A percentile compares a stretch with the other conserved stretches of the same genome.
These are phyloP conservation scores for Ceratoteleas bidentatus DNA, from an alignment of 1,140 invertebrate species.

Conservation along the genomic window DNA sequence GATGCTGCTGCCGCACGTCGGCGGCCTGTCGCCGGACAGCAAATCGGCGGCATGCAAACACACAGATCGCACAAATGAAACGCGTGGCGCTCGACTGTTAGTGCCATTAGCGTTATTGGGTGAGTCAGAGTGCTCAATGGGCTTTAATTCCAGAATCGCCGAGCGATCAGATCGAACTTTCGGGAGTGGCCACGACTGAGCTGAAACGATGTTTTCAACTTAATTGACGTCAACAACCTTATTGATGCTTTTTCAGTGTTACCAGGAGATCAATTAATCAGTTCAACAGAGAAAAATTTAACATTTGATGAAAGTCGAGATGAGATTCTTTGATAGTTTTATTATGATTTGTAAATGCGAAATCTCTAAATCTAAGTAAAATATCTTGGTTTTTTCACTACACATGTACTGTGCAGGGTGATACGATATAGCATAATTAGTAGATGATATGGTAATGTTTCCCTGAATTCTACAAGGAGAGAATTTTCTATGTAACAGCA, in stretches of 20 bases:
- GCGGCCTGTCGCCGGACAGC: neutral
- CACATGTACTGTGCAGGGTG: too few relatives aligned
- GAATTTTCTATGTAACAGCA: too few relatives aligned
- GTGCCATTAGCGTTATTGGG: slow-evolving; percentile 37
- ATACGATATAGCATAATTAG: too few relatives aligned
- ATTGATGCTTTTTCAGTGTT: slow-evolving; percentile 8
- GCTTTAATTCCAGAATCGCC: slow-evolving; percentile 37
- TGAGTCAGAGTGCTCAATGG: slow-evolving; percentile 39
- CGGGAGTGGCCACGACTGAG: slow-evolving; percentile 5
- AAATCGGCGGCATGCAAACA: slow-evolving; percentile 16
- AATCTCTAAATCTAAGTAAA: too few relatives aligned
- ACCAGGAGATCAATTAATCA: too few relatives aligned
- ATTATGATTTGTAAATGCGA: too few relatives aligned
- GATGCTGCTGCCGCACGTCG: slow-evolving; percentile 6
- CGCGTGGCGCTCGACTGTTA: slow-evolving; percentile 35
- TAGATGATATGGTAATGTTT: too few relatives aligned
- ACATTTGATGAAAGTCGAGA: too few relatives aligned
- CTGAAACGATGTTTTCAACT: neutral
- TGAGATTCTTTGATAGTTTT: too few relatives aligned
- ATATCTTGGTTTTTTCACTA: too few relatives aligned
- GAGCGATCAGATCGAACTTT: slow-evolving; percentile 22
- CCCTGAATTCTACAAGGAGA: too few relatives aligned
- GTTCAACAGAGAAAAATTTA: too few relatives aligned
- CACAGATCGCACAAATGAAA: slow-evolving; percentile 39
- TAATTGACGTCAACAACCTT: slow-evolving; percentile 41